Conservation (phyloP, 2,888 invertebrate species). For the Harmothoe impar region DNA sequence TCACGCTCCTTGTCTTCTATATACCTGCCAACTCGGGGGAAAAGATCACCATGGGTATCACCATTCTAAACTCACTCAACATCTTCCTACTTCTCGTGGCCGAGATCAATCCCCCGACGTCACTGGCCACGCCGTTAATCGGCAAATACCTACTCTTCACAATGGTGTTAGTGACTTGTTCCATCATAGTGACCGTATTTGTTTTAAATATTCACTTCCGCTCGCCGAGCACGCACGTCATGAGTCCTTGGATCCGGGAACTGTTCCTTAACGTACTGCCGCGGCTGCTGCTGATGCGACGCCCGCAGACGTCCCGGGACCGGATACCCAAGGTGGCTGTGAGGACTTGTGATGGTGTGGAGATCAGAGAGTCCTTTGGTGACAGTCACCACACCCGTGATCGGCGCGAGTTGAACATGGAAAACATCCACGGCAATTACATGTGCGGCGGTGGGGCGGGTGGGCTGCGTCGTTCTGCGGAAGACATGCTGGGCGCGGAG, state of each 20-base stretch:
- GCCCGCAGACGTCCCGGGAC: slow-evolving; percentile 86
- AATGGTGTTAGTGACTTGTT: slow-evolving; percentile 98
- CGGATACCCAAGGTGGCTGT: slow-evolving; percentile 69
- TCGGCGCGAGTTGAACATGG: slow-evolving; percentile 51
- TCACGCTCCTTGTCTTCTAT: slow-evolving; percentile 98
- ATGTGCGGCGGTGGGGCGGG: slow-evolving; percentile 36
- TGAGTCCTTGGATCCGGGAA: slow-evolving; percentile 98
- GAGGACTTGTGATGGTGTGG: slow-evolving; percentile 70
- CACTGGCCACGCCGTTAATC: slow-evolving; percentile 96
- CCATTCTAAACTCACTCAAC: slow-evolving; percentile 98
- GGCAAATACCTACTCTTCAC: slow-evolving; percentile 98
- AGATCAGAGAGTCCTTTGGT: slow-evolving; percentile 68
- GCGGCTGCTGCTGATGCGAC: slow-evolving; percentile 93
- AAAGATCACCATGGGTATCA: slow-evolving; percentile 97
- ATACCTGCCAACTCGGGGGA: slow-evolving; percentile 98
- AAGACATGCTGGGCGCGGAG: slow-evolving; percentile 43
- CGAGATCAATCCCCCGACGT: slow-evolving; percentile 99
- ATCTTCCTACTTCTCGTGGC: slow-evolving; percentile 99
- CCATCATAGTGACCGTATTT: slow-evolving; percentile 97
- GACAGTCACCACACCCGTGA: slow-evolving; percentile 47
- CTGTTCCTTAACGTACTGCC: slow-evolving; percentile 98
- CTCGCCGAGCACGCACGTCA: slow-evolving; percentile 97
- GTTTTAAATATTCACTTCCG: slow-evolving; percentile 98
- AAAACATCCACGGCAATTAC: slow-evolving; percentile 57
- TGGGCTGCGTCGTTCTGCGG: not conserved